A percentile compares a stretch with the other conserved stretches of the same genome.
These are phyloP conservation scores for Chlamydotis undulata DNA, from an alignment of 2,113 vertebrate species.

Conservation along the genomic window DNA sequence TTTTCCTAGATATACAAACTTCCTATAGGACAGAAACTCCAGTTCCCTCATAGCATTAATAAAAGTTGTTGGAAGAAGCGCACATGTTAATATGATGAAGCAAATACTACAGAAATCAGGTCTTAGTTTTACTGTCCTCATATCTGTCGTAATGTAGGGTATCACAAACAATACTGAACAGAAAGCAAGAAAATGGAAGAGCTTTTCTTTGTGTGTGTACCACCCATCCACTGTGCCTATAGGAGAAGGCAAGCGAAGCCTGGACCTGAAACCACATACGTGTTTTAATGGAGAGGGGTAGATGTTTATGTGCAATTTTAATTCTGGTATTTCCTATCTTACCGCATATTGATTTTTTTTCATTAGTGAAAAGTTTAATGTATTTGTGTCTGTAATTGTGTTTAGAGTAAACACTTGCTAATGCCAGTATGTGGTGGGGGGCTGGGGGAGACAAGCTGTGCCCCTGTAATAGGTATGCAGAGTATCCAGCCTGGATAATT, in stretches of 20 bases:
- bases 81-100: fast-evolving
- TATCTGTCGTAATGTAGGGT: neutral
- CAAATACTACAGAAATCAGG: neutral
- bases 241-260: neutral
- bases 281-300: neutral
- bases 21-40: neutral
- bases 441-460: neutral
- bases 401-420: neutral
- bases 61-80: neutral
- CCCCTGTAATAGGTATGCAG: neutral
- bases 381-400: neutral
- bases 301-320: neutral
- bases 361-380: neutral
- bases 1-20: fast-evolving
- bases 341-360: neutral
- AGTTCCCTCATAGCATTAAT: neutral
- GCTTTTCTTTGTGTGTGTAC: neutral
- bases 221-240: fast-evolving
- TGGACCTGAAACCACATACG: neutral
- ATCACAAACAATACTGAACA: neutral
- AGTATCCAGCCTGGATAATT: constrained; percentile 22
- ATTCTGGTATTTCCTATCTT: neutral
- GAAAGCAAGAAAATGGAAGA: neutral
- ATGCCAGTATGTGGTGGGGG: fast-evolving
- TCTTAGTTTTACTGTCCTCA: neutral